Conservation (phyloP, 2,888 invertebrate genomes). For the Rutpela maculata region DNA sequence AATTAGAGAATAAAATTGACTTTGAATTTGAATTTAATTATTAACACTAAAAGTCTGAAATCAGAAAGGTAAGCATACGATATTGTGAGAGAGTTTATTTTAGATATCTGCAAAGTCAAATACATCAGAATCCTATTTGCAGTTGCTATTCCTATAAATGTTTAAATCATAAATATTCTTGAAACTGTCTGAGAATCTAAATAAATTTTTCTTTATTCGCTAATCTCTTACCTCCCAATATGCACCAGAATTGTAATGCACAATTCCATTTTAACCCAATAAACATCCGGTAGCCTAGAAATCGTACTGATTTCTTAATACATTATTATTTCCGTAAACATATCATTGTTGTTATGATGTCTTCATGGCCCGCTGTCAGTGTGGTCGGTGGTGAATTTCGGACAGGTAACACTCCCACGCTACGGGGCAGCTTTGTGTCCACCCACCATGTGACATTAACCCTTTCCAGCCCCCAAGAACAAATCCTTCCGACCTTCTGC, state of each 20-base stretch:
- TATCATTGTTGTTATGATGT: constrained; percentile 26
- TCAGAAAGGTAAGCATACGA: no score
- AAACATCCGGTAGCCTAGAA: not conserved
- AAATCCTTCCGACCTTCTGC: constrained; percentile 35
- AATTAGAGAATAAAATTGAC: no score
- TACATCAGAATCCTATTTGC: no score
- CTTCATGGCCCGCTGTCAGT: constrained; percentile 27
- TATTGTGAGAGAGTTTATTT: no score
- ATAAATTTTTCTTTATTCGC: no score
- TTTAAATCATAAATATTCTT: no score
- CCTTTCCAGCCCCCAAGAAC: constrained; percentile 47
- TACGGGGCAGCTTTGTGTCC: constrained; percentile 54
- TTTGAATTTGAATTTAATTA: no score
- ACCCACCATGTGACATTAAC: constrained; percentile 55
- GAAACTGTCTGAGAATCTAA: no score
- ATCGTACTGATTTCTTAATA: not conserved
- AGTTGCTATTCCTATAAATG: no score
- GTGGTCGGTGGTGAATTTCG: constrained; percentile 31
- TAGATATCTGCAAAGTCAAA: no score
- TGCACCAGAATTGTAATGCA: not conserved
- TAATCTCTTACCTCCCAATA: not conserved
- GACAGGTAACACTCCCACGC: constrained; percentile 63
- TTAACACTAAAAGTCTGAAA: no score
- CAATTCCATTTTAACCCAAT: not conserved
- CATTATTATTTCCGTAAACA: constrained; percentile 26